Conservation (phyloP, 2,797 vertebrate species). For the Myripristis murdjan region DNA sequence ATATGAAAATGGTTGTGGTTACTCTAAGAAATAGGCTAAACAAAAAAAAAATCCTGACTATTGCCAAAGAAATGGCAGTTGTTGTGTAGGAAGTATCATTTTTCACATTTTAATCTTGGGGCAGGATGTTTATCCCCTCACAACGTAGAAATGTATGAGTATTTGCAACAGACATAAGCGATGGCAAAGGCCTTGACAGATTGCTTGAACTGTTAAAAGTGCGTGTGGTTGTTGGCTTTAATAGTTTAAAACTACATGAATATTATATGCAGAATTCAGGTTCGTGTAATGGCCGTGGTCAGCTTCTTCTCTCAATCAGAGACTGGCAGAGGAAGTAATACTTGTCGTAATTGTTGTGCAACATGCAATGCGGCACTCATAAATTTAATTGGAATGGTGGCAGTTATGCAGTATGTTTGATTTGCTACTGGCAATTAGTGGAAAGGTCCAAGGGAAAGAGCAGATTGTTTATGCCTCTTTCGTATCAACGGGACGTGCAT, state of each 20-base stretch:
- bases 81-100: too few species aligned
- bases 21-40: too few species aligned
- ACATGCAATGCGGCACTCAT: conserved; percentile 25
- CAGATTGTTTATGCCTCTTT: conserved; percentile 16
- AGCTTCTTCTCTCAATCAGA: neutral
- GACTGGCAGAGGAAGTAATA: neutral
- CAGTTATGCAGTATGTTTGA: conserved; percentile 41
- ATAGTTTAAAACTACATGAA: neutral
- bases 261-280: neutral
- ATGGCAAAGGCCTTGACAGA: too few species aligned
- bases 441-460: neutral
- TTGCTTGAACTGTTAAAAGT: neutral
- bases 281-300: too few species aligned
- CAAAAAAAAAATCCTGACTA: too few species aligned
- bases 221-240: neutral
- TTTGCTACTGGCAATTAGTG: conserved; percentile 33
- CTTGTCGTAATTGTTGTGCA: conserved; percentile 46
- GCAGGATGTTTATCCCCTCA: too few species aligned
- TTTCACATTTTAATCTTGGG: too few species aligned
- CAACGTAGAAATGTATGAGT: too few species aligned
- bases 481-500: conserved; percentile 9
- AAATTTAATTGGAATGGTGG: conserved; percentile 40
- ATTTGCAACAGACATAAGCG: too few species aligned
- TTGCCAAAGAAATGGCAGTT: too few species aligned
- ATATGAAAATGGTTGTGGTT: too few species aligned